Conservation (phyloP, 2,113 vertebrate genomes). For the Zosterops pallidus region DNA sequence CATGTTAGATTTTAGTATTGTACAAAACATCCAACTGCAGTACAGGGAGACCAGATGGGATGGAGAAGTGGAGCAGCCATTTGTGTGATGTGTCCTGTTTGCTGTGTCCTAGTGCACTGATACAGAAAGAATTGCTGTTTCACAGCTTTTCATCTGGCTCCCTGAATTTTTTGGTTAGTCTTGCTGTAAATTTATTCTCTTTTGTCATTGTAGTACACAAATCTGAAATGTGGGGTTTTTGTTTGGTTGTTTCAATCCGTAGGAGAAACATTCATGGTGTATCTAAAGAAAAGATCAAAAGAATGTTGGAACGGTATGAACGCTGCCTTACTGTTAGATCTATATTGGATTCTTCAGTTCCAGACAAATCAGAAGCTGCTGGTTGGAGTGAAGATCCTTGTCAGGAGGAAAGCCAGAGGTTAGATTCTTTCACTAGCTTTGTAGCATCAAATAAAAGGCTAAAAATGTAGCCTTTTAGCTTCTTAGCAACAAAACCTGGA, state of each 20-base stretch:
- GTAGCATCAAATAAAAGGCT: background rate
- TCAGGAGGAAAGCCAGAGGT: slow-evolving; percentile 65
- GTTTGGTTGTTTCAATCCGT: background rate
- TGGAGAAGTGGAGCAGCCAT: background rate
- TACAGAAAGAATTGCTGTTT: background rate
- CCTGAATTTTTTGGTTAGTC: background rate
- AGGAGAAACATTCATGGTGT: slow-evolving; percentile 88
- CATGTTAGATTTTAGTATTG: background rate
- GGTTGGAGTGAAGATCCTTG: slow-evolving; percentile 39
- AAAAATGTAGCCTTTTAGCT: background rate
- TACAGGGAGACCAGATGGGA: background rate
- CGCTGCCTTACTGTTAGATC: slow-evolving; percentile 82
- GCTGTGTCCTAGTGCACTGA: background rate
- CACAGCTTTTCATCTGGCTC: background rate
- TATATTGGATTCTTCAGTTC: slow-evolving; percentile 82
- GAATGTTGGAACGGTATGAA: slow-evolving; percentile 89
- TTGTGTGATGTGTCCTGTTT: background rate
- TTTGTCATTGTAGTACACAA: background rate
- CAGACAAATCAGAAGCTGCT: slow-evolving; percentile 62
- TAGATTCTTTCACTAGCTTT: slow-evolving; percentile 14
- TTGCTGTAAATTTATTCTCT: background rate
- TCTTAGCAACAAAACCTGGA: background rate
- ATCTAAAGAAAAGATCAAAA: slow-evolving; percentile 86
- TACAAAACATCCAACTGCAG: background rate
- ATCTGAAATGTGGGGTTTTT: background rate